Evolutionary conservation across 2,888 invertebrate genomes (phyloP).

Genomic region (Antheraea assamensis): DNA sequence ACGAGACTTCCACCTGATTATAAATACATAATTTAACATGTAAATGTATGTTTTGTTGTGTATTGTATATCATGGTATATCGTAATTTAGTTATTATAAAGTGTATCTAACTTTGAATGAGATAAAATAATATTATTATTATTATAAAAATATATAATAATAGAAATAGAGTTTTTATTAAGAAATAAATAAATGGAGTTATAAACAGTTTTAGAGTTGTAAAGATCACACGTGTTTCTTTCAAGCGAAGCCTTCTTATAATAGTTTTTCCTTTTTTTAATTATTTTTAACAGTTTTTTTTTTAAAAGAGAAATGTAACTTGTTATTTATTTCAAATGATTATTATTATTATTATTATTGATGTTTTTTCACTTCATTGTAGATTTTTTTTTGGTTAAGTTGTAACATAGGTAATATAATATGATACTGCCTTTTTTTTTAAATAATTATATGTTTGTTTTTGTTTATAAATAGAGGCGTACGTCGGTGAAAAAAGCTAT

Average conservation of each 20-base stretch:
- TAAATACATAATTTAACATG: constrained; percentile 46
- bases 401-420: constrained; percentile 74
- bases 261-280: constrained; percentile 67
- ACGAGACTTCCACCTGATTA: constrained; percentile 38
- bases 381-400: constrained; percentile 66
- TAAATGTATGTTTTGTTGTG: constrained; percentile 33
- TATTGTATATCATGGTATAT: constrained; percentile 36
- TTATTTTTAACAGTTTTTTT: constrained; percentile 80
- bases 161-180: constrained; percentile 81
- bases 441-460: constrained; percentile 52
- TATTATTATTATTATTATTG: constrained; percentile 80
- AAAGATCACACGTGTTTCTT: constrained; percentile 72
- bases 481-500: constrained; percentile 21
- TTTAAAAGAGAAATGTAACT: constrained; percentile 69
- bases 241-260: constrained; percentile 60
- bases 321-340: constrained; percentile 83
- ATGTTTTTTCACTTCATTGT: constrained; percentile 74
- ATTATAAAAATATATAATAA: constrained; percentile 76
- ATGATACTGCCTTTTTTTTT: constrained; percentile 77
- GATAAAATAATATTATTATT: constrained; percentile 78
- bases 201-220: constrained; percentile 68
- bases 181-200: constrained; percentile 76
- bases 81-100: constrained; percentile 74
- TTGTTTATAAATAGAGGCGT: constrained; percentile 26
- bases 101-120: constrained; percentile 78